These are phyloP conservation scores for Brachyrhaphis roseni DNA, from an alignment of 2,797 vertebrate species.

Conservation along the genomic window DNA sequence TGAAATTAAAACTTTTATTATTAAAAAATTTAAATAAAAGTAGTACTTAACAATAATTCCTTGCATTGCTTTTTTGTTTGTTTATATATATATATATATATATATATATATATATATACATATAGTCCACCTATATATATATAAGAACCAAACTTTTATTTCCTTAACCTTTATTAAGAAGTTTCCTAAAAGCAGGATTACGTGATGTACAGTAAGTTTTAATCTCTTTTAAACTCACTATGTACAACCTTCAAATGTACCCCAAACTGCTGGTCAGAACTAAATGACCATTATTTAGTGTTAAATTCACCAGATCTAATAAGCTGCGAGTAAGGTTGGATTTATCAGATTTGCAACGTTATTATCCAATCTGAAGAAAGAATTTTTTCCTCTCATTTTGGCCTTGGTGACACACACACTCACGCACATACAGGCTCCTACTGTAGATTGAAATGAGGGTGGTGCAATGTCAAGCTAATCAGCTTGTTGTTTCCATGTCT, in stretches of 20 bases:
- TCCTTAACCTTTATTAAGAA: conserved; percentile 4
- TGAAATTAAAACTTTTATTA: neutral
- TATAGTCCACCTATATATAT: no score
- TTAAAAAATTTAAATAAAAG: neutral
- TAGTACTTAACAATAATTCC: neutral
- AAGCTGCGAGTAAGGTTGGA: conserved; percentile 70
- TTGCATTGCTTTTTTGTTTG: neutral
- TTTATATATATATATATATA: no score
- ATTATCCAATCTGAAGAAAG: conserved; percentile 74
- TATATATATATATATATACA: no score
- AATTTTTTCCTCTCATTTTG: conserved; percentile 62
- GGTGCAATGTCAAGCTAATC: conserved; percentile 67
- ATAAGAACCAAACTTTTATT: neutral
- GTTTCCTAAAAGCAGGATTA: conserved; percentile 8
- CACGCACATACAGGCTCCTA: conserved; percentile 41
- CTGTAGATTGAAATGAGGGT: conserved; percentile 63
- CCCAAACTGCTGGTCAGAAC: conserved; percentile 58
- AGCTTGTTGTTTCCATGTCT: conserved; percentile 75
- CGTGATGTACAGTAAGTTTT: conserved; percentile 25
- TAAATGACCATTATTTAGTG: conserved; percentile 78
- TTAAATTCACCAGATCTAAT: conserved; percentile 82
- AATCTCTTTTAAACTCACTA: conserved; percentile 34
- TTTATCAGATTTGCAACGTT: conserved; percentile 73
- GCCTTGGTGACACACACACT: conserved; percentile 25
- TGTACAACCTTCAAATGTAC: conserved; percentile 67